phyloP scores from a whole-genome alignment of 2,113 vertebrate genomes.

The Notechis scutatus region DNA sequence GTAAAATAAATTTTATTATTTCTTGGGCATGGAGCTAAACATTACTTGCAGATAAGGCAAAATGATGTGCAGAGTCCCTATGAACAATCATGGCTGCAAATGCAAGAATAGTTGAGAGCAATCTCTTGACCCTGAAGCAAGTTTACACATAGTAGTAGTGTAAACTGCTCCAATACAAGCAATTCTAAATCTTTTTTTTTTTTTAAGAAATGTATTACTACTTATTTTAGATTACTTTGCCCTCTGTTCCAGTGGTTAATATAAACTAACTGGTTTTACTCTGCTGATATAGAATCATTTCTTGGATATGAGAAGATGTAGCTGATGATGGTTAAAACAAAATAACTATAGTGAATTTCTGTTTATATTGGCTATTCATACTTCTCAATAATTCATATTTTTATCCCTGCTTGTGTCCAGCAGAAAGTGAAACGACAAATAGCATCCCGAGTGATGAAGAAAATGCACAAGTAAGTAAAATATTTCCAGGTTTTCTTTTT shows the following conservation, averaged over 20 bases:
- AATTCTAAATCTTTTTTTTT: background rate
- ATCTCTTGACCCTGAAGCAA: background rate
- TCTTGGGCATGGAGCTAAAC: slow-evolving; percentile 11
- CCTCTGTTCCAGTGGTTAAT: background rate
- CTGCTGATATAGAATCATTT: background rate
- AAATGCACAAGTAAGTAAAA: slow-evolving; percentile 77
- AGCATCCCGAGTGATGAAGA: slow-evolving; percentile 88
- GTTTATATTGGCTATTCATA: background rate
- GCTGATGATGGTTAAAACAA: background rate
- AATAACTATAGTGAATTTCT: background rate
- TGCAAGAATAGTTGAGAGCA: background rate
- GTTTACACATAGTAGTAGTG: background rate
- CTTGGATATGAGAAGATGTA: background rate
- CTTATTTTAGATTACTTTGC: background rate
- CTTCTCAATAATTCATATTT: slow-evolving; percentile 19
- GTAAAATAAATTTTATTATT: slow-evolving; percentile 16
- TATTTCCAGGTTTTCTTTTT: background rate
- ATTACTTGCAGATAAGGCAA: slow-evolving; percentile 27
- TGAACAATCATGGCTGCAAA: background rate
- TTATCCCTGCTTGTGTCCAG: slow-evolving; percentile 56
- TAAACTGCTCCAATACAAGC: background rate
- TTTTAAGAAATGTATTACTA: background rate
- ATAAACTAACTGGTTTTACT: background rate
- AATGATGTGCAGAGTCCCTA: slow-evolving; percentile 29
- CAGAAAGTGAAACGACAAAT: slow-evolving; percentile 95